Evolutionary conservation across 2,113 vertebrate genomes (phyloP), one percentile per base, ranked within the genome.

Genomic region (Pelecanoides urinatrix): DNA sequence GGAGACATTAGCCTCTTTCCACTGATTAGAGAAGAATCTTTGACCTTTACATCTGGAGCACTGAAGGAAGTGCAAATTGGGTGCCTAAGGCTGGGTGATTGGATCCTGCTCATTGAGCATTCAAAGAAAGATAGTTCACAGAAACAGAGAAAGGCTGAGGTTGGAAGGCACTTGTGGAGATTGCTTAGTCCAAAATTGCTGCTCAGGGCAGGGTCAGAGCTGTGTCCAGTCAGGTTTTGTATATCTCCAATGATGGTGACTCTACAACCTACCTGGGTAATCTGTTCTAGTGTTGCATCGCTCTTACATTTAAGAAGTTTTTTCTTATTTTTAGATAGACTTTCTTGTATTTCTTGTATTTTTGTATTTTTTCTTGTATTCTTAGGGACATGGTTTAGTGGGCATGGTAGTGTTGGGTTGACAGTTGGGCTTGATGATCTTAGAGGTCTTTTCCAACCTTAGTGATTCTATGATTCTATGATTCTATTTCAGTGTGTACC

Each of bases 1-100:
- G 84, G 47, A 91, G 44, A 81, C 27, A 56, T 90, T 87, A 88
- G 16, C 62, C 49, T 72, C 2, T 7, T 90, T 85, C 66, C 38
- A 93, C 45, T 76, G 90, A 86, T 88, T 88, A 88, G 70, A 79
- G 66, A 85, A 74, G 29, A 62, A 90, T 90, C 62, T 94, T 86
- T 88, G 58, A 75, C 66, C 68, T 91, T 87, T 68, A 47, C 11
- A 85, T 85, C 21, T 36, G 44, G 10, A 85, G 11, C 34, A 53
- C 25, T 49, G 77, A 88, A 34, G 34, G 47, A 78, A 85, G 44
- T 56, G 34, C 16, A 85, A 62, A 72, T 21, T 76, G 30, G 4
- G 9, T 90, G 52, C 81, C 70, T 87, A 49, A 63, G 73, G 70
- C 58, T 72, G n/a, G 14, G 6, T 66, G 56, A 40, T 23, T 61